These are phyloP conservation scores for Ormyrus rosae DNA, from an alignment of 2,888 invertebrate genomes.

Conservation along the genomic window DNA sequence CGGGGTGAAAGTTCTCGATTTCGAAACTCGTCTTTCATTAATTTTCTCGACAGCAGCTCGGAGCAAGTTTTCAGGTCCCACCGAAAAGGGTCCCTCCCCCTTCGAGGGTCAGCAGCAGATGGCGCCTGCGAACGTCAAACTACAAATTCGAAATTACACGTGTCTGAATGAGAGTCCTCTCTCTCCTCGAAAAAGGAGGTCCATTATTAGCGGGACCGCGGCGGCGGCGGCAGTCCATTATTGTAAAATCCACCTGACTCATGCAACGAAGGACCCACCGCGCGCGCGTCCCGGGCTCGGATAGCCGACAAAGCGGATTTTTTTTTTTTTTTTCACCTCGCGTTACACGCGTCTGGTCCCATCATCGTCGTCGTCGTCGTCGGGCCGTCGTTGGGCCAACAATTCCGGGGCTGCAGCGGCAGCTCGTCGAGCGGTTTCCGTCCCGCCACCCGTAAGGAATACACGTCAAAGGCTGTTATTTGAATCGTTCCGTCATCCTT, in stretches of 20 bases:
- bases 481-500: constrained; percentile 58
- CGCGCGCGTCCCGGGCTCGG: not conserved
- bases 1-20: no score
- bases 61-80: no score
- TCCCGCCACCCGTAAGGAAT: constrained; percentile 54
- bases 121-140: no score
- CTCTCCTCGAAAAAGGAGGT: no score
- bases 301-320: not conserved
- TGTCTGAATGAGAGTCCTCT: no score
- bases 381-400: not conserved
- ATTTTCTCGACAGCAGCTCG: no score
- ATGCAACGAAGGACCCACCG: constrained; percentile 6
- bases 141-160: no score
- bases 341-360: constrained; percentile 43
- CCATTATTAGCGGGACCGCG: no score
- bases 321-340: constrained; percentile 32
- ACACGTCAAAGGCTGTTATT: constrained; percentile 56
- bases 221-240: no score
- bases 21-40: no score
- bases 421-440: constrained; percentile 39
- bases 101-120: no score
- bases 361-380: not conserved
- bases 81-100: no score
- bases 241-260: not conserved
- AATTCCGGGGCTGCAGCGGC: constrained; percentile 1